Evolutionary conservation across 1,140 invertebrate species (phyloP).

Genomic region (Drosophila prosaltans): DNA sequence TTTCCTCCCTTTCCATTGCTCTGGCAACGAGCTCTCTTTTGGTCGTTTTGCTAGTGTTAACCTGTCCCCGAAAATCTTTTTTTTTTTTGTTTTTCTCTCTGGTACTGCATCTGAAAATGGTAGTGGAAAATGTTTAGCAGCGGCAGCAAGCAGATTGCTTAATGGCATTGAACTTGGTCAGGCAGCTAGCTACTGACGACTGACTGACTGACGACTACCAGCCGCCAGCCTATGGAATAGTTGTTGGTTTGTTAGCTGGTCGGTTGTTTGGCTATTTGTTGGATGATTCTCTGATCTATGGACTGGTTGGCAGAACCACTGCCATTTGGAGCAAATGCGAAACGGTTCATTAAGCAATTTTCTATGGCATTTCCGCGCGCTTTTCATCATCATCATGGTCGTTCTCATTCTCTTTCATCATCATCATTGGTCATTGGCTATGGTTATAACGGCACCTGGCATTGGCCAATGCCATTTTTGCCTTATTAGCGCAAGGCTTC

Average conservation of each 20-base stretch:
- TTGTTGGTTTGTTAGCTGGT: constrained; percentile 16
- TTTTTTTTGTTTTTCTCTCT: neutral
- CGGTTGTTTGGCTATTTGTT: constrained; percentile 5
- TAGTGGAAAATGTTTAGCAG: constrained; percentile 22
- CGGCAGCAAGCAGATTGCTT: constrained; percentile 24
- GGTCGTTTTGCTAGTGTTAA: constrained; percentile 18
- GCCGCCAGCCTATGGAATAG: neutral
- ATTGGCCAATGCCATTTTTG: constrained; percentile 40
- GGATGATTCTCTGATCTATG: constrained; percentile 33
- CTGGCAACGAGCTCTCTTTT: neutral
- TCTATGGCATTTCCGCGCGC: constrained; percentile 67
- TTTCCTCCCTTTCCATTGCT: neutral
- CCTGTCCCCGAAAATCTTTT: constrained; percentile 20
- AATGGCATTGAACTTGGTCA: constrained; percentile 71
- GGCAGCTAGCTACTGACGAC: constrained; percentile 10
- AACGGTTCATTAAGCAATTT: constrained; percentile 79
- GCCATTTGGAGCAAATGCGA: constrained; percentile 69
- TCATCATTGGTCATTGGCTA: constrained; percentile 32
- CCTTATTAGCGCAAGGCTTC: constrained; percentile 45
- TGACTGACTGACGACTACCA: constrained; percentile 32
- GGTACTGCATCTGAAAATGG: constrained; percentile 15
- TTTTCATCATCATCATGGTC: constrained; percentile 46
- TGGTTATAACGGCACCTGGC: constrained; percentile 66
- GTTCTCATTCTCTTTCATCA: constrained; percentile 23
- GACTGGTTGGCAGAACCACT: constrained; percentile 48